phyloP scores from a whole-genome alignment of 2,888 invertebrate species.

The Litoditis marina region DNA sequence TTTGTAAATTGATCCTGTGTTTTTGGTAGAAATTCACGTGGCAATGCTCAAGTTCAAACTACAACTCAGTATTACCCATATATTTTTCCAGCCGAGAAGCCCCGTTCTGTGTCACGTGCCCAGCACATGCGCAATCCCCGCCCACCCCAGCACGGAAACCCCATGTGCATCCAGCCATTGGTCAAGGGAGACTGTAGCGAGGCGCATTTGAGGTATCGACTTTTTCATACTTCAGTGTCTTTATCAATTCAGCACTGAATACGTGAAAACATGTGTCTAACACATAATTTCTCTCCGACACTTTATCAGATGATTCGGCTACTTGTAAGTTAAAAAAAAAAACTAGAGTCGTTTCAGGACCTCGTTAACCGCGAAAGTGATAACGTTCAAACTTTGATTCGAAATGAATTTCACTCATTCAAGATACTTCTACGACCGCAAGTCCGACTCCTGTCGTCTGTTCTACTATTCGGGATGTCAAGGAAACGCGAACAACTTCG shows the following conservation, averaged over 20 bases:
- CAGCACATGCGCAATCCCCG: conserved; percentile 29
- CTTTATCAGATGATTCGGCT: too few species aligned
- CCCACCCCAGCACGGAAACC: conserved; percentile 34
- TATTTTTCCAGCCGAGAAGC: conserved; percentile 31
- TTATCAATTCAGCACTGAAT: too few species aligned
- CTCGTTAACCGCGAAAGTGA: too few species aligned
- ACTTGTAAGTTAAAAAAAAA: too few species aligned
- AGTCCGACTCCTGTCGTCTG: conserved; percentile 53
- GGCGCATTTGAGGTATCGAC: conserved; percentile 42
- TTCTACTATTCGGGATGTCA: conserved; percentile 60
- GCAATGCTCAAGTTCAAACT: too few species aligned
- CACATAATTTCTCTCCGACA: too few species aligned
- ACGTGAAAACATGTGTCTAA: too few species aligned
- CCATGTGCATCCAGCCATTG: conserved; percentile 46
- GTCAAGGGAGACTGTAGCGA: conserved; percentile 52
- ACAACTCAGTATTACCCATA: neutral
- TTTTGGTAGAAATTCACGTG: too few species aligned
- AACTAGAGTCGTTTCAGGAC: too few species aligned
- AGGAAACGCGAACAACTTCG: conserved; percentile 61
- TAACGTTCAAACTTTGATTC: too few species aligned
- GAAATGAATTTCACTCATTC: too few species aligned
- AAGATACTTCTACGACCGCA: conserved; percentile 57
- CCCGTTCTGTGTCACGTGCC: conserved; percentile 33
- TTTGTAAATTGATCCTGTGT: too few species aligned
- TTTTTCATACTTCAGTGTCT: neutral